phyloP scores from a whole-genome alignment of 2,797 vertebrate genomes.

The Gambelia wislizenii region DNA sequence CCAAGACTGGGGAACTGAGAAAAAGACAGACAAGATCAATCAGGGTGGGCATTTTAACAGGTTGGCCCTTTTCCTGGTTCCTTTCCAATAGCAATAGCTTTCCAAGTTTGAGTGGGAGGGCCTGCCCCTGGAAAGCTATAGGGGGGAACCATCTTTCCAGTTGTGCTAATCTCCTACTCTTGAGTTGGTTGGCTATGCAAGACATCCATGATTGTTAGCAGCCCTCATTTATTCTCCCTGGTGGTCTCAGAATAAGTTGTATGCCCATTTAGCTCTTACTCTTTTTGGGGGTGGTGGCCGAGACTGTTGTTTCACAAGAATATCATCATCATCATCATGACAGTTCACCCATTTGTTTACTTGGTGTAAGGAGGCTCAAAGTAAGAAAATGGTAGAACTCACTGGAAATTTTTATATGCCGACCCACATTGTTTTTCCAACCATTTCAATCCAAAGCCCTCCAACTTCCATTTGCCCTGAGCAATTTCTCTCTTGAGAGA shows the following conservation, averaged over 20 bases:
- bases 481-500: neutral
- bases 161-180: neutral
- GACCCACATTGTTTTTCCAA: neutral
- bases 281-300: neutral
- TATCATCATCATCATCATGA: neutral
- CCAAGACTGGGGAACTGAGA: slow-evolving; percentile 71
- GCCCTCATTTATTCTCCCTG: neutral
- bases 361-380: neutral
- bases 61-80: neutral
- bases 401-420: neutral
- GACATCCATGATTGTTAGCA: neutral
- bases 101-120: neutral
- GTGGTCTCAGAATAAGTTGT: neutral
- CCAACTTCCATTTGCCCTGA: neutral
- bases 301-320: neutral
- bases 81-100: neutral
- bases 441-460: neutral
- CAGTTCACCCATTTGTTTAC: neutral
- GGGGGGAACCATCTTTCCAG: neutral
- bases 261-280: no score
- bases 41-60: neutral
- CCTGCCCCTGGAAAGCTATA: neutral
- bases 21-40: slow-evolving; percentile 26
- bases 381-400: neutral
- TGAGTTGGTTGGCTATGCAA: neutral